Conservation (phyloP, 2,888 invertebrate species). For the Epistrophe eligans region DNA sequence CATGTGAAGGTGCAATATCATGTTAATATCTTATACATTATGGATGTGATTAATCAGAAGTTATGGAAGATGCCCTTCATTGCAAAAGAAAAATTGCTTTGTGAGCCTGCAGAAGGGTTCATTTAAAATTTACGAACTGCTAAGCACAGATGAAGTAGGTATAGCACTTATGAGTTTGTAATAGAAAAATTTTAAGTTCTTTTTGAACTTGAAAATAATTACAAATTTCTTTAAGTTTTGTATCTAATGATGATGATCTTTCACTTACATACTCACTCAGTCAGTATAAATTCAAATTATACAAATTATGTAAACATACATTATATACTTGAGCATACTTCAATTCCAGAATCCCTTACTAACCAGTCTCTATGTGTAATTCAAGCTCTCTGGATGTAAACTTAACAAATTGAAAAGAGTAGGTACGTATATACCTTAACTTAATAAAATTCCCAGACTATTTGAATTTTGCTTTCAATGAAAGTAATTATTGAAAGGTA, state of each 20-base stretch:
- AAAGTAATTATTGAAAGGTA: background rate
- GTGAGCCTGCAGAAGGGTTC: background rate
- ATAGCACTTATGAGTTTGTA: background rate
- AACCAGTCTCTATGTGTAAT: no score
- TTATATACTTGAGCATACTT: no score
- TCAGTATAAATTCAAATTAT: no score
- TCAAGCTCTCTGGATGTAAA: no score
- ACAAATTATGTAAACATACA: no score
- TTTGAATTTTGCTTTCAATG: background rate
- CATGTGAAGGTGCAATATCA: conserved; percentile 44
- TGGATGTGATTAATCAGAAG: conserved; percentile 50
- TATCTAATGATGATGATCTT: no score
- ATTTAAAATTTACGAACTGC: conserved; percentile 29
- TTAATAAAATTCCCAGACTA: background rate
- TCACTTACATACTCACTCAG: no score
- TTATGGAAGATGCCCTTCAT: background rate
- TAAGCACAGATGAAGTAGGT: conserved; percentile 9
- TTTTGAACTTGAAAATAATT: conserved; percentile 15
- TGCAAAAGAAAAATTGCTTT: background rate
- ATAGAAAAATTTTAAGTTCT: background rate
- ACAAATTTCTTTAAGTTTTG: background rate
- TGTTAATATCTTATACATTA: conserved; percentile 37
- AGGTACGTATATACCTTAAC: background rate
- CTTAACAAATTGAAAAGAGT: no score
- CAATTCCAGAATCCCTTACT: no score